Percentiles rank a stretch among this genome's conserved stretches.
Evolutionary conservation across 2,113 vertebrate species (phyloP).

Genomic region (Motacilla tschutschensis): DNA sequence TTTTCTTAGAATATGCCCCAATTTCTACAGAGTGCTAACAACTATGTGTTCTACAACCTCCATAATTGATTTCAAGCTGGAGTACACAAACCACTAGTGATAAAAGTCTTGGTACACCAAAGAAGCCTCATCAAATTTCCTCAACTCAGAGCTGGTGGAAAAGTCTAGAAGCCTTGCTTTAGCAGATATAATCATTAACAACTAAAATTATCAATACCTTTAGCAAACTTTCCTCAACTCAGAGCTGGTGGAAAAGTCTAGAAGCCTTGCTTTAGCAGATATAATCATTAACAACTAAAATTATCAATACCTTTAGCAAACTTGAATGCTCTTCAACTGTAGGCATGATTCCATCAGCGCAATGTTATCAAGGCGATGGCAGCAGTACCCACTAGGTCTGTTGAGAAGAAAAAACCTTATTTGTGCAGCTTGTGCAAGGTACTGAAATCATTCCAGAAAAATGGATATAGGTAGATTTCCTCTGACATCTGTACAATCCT

Average conservation of each 20-base stretch:
- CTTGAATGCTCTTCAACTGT: neutral
- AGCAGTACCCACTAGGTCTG: neutral
- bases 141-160: neutral
- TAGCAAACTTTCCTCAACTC: no score
- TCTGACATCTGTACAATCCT: neutral
- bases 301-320: neutral
- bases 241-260: neutral
- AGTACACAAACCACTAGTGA: neutral
- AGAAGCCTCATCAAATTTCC: neutral
- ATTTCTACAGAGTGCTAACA: neutral
- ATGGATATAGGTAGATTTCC: neutral
- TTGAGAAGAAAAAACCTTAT: neutral
- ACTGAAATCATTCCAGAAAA: neutral
- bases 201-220: neutral
- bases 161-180: neutral
- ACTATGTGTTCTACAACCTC: neutral
- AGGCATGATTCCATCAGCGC: neutral
- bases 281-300: neutral
- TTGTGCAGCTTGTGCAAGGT: neutral
- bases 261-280: neutral
- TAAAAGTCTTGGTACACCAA: neutral
- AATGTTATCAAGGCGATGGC: accelerated
- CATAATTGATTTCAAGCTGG: neutral
- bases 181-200: neutral
- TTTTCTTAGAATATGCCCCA: neutral